Percentiles rank a stretch among this genome's conserved stretches.
phyloP scores from a whole-genome alignment of 1,140 invertebrate species.

The Cyrtorhinus lividipennis region DNA sequence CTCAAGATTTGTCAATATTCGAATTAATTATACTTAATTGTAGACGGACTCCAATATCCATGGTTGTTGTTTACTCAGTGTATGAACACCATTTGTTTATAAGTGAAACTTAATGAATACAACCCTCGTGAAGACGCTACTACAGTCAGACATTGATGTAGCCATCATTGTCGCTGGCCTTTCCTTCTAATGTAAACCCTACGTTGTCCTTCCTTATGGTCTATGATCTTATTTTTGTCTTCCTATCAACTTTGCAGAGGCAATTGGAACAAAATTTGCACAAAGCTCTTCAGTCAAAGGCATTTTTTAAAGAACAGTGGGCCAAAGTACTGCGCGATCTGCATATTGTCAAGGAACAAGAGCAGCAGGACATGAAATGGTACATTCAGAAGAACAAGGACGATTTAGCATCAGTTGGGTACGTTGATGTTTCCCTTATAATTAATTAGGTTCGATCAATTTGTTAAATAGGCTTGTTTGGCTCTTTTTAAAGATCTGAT shows the following conservation, averaged over 20 bases:
- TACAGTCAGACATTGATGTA: no score
- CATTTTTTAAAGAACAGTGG: slow-evolving; percentile 46
- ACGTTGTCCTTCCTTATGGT: no score
- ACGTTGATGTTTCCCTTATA: background rate
- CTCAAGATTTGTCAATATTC: no score
- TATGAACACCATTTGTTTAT: no score
- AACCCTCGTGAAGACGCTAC: no score
- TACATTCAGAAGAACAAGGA: slow-evolving; percentile 16
- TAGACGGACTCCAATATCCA: no score
- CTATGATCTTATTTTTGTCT: no score
- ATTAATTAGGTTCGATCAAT: background rate
- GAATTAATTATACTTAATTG: no score
- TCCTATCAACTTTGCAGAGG: slow-evolving; percentile 27
- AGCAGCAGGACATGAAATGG: slow-evolving; percentile 15
- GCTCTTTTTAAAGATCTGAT: background rate
- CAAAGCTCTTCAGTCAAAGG: slow-evolving; percentile 35
- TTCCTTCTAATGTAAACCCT: no score
- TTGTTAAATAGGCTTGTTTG: background rate
- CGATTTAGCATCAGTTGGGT: slow-evolving; percentile 16
- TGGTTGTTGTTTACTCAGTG: no score
- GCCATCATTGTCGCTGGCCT: no score
- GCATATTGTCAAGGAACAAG: slow-evolving; percentile 31
- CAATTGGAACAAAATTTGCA: slow-evolving; percentile 40
- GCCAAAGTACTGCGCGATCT: slow-evolving; percentile 37
- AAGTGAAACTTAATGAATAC: no score